These are phyloP conservation scores for Pardosa pseudoannulata DNA, from an alignment of 2,888 invertebrate genomes.

Conservation along the genomic window DNA sequence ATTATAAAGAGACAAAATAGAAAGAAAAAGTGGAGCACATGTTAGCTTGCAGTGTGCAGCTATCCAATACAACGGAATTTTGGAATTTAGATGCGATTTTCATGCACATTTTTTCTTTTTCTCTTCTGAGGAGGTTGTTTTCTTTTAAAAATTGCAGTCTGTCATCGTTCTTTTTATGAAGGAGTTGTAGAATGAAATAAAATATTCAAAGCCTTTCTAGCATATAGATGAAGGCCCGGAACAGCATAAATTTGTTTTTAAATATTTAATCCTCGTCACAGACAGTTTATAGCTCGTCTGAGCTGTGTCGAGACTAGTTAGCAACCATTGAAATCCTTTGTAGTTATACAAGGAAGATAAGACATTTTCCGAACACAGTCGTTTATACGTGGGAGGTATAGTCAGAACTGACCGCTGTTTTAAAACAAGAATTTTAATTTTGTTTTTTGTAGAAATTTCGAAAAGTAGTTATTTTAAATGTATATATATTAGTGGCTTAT, in stretches of 20 bases:
- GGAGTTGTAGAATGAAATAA: neutral
- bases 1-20: slow-evolving; percentile 4
- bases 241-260: neutral
- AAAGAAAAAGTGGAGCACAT: slow-evolving; percentile 1
- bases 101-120: no score
- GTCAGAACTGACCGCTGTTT: no score
- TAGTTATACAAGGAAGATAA: no score
- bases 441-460: no score
- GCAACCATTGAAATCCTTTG: neutral
- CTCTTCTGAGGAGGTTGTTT: neutral
- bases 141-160: neutral
- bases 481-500: no score
- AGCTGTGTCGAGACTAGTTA: neutral
- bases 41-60: neutral
- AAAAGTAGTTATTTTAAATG: no score
- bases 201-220: neutral
- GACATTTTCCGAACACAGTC: no score
- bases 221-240: neutral
- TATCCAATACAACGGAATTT: neutral
- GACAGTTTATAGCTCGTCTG: neutral
- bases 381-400: no score
- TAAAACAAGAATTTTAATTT: no score
- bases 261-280: neutral
- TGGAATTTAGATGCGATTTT: neutral
- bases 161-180: neutral